A percentile compares a stretch with the other conserved stretches of the same genome.
These are phyloP conservation scores for Tridacna crocea DNA, from an alignment of 2,888 invertebrate species.

Conservation along the genomic window DNA sequence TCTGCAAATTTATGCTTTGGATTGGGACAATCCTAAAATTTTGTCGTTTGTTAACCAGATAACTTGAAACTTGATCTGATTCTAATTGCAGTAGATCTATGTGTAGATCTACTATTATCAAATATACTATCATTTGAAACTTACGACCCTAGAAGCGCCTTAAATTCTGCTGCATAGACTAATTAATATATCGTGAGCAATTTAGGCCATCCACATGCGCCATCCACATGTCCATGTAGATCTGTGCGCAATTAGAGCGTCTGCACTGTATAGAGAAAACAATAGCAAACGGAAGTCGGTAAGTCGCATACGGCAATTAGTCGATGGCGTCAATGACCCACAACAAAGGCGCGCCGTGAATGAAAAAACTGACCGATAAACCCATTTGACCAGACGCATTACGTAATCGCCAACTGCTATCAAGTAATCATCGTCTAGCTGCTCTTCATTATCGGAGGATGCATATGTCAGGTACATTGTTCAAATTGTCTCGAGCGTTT, in stretches of 20 bases:
- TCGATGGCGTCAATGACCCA: slow-evolving; percentile 13
- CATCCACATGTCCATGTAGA: too few species aligned
- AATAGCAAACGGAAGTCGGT: slow-evolving; percentile 10
- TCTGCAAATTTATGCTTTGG: too few species aligned
- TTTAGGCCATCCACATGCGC: too few species aligned
- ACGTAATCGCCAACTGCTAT: slow-evolving; percentile 56
- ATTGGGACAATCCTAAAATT: too few species aligned
- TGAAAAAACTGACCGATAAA: slow-evolving; percentile 13
- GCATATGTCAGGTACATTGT: slow-evolving; percentile 37
- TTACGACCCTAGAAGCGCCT: too few species aligned
- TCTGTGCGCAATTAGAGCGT: slow-evolving; percentile 13
- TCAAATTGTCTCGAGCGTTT: slow-evolving; percentile 20
- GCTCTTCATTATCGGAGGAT: slow-evolving; percentile 55
- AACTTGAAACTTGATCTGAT: background rate
- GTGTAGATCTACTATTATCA: too few species aligned
- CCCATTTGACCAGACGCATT: slow-evolving; percentile 50
- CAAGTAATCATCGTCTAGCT: slow-evolving; percentile 60
- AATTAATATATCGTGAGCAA: background rate
- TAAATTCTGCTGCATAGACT: background rate
- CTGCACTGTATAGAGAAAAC: background rate
- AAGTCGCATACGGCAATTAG: slow-evolving; percentile 13
- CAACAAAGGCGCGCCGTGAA: slow-evolving; percentile 10
- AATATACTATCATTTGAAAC: too few species aligned
- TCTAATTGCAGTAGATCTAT: background rate
- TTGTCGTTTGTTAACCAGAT: too few species aligned